phyloP scores from a whole-genome alignment of 2,113 vertebrate genomes.

The Propithecus coquereli region DNA sequence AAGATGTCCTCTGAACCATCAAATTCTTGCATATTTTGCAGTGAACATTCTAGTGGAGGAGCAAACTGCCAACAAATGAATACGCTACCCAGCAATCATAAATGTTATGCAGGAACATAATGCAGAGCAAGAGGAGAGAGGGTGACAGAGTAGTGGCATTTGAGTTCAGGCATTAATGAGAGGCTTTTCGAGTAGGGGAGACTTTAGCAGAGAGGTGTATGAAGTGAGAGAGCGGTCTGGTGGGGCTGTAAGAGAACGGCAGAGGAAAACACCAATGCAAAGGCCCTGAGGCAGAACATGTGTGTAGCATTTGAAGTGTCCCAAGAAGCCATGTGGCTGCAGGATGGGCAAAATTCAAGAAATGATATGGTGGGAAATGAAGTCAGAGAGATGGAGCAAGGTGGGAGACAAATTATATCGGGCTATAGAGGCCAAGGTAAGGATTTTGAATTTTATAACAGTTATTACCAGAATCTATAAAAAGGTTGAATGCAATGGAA shows the following conservation, averaged over 20 bases:
- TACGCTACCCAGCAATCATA: not conserved
- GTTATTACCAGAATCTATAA: not conserved
- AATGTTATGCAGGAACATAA: not conserved
- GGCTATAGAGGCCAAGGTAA: not conserved
- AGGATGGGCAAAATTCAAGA: not conserved
- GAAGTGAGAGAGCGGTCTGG: not conserved
- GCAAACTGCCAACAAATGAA: not conserved
- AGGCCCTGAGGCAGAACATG: not conserved
- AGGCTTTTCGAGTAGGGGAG: not conserved
- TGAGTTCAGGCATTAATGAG: not conserved
- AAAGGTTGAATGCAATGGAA: not conserved
- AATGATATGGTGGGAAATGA: not conserved
- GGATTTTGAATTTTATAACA: not conserved
- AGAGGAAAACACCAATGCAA: not conserved
- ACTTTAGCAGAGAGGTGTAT: not conserved
- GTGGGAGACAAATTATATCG: too few relatives aligned
- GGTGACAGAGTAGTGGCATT: not conserved
- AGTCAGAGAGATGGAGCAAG: not conserved
- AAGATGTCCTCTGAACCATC: not conserved
- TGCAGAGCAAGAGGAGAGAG: not conserved
- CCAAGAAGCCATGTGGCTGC: not conserved
- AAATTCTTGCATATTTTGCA: not conserved
- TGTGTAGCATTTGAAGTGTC: not conserved
- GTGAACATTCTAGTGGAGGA: not conserved
- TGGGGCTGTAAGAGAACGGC: not conserved